Percentiles rank a stretch among this genome's conserved stretches.
Conservation (phyloP, 2,113 vertebrate genomes). For the Puntigrus tetrazona region DNA sequence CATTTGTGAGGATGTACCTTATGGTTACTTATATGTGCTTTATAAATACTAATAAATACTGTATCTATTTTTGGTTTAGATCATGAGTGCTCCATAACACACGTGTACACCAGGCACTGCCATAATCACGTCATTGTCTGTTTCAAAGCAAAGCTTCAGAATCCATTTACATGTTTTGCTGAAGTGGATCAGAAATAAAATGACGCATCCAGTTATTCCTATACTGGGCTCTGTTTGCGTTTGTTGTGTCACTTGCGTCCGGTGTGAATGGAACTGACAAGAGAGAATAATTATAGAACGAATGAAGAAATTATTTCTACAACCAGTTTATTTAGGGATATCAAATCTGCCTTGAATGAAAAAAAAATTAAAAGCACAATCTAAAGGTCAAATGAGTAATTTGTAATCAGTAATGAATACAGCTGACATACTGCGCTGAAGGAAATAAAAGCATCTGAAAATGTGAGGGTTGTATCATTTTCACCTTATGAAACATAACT, state of each 20-base stretch:
- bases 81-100: neutral
- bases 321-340: conserved; percentile 71
- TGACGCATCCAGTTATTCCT: neutral
- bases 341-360: conserved; percentile 64
- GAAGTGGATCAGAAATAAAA: neutral
- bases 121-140: neutral
- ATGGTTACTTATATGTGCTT: too few relatives aligned
- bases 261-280: neutral
- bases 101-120: neutral
- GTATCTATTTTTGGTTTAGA: neutral
- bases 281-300: neutral
- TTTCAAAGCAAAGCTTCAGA: neutral
- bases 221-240: too few relatives aligned
- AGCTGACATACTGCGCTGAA: conserved; percentile 40
- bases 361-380: conserved; percentile 50
- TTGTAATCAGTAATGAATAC: conserved; percentile 63
- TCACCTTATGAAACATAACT: neutral
- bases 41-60: too few relatives aligned
- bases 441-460: conserved; percentile 21
- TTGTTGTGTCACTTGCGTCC: too few relatives aligned
- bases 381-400: conserved; percentile 73
- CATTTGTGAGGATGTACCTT: too few relatives aligned
- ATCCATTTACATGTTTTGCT: neutral
- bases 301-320: neutral
- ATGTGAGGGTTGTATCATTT: neutral